Evolutionary conservation across 2,888 invertebrate genomes (phyloP).

Genomic region (Synergus gifuensis): DNA sequence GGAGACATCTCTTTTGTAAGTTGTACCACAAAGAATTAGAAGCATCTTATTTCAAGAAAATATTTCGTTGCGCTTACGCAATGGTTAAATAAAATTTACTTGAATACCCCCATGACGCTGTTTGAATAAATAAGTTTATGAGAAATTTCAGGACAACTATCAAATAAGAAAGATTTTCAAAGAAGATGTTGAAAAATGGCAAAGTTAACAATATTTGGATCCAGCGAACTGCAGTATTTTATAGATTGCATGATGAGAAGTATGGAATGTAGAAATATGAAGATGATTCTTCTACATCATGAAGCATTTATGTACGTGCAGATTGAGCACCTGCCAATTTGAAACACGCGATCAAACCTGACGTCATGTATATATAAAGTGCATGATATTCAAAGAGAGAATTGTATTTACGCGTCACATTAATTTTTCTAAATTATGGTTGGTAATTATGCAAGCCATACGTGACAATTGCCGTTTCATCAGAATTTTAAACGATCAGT

Average conservation of each 20-base stretch:
- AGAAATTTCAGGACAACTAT: neutral
- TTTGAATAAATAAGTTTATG: constrained; percentile 15
- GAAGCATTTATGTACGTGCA: neutral
- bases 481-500: neutral
- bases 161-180: neutral
- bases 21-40: constrained; percentile 1
- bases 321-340: neutral
- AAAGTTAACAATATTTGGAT: too few relatives aligned
- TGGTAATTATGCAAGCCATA: neutral
- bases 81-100: neutral
- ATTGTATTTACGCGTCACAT: neutral
- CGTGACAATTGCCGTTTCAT: neutral
- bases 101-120: neutral
- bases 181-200: too few relatives aligned
- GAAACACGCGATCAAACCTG: neutral
- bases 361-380: neutral
- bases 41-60: neutral
- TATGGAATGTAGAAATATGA: neutral
- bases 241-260: neutral
- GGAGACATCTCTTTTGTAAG: neutral
- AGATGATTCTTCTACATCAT: neutral
- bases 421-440: neutral
- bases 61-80: constrained; percentile 7
- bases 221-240: neutral
- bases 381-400: neutral